Conservation (phyloP, 2,113 vertebrate genomes). For the Gasterosteus aculeatus region DNA sequence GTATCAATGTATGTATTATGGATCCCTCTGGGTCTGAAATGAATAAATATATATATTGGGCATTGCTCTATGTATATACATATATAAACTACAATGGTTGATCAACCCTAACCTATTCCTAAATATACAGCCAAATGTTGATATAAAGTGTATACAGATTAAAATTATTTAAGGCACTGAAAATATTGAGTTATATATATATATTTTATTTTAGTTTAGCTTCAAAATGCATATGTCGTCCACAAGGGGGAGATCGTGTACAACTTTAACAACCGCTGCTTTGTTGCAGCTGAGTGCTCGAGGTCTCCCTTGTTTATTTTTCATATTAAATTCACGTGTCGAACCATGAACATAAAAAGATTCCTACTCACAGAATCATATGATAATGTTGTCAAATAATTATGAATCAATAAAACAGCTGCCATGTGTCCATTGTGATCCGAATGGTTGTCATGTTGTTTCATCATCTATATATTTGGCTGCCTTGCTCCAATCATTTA, state of each 20-base stretch:
- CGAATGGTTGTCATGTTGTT: neutral
- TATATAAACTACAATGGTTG: neutral
- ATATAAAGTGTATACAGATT: neutral
- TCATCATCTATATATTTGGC: neutral
- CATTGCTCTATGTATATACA: no score
- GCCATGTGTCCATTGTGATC: neutral
- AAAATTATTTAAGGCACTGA: no score
- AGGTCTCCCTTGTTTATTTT: conserved; percentile 47
- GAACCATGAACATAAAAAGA: conserved; percentile 49
- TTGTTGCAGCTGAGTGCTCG: conserved; percentile 47
- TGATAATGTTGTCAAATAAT: neutral
- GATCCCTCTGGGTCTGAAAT: no score
- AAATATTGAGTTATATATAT: neutral
- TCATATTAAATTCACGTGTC: conserved; percentile 51
- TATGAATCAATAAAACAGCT: neutral
- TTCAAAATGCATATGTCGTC: accelerated
- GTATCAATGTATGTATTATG: neutral
- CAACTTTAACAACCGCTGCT: conserved; percentile 9
- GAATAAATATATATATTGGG: no score
- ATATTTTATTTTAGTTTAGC: neutral
- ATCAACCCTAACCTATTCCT: neutral
- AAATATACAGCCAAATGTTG: neutral
- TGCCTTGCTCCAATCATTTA: neutral
- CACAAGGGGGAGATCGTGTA: conserved; percentile 45
- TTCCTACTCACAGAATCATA: neutral